Conservation (phyloP, 53 echinoderm and acorn worm genomes). For the Paracentrotus lividus region DNA sequence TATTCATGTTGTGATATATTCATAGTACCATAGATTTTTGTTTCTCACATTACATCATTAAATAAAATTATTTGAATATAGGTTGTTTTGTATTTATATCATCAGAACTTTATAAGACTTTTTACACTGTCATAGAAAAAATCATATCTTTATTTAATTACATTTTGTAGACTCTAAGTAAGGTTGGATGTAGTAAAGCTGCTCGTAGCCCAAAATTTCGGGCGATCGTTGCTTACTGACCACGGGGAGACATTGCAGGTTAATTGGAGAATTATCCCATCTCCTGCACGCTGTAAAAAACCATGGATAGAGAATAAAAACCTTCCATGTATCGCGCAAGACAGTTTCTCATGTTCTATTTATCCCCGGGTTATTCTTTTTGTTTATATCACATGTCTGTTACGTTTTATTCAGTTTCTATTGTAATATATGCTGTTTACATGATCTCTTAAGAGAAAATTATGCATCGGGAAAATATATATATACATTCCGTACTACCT, state of each 20-base stretch:
- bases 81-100: too few species aligned
- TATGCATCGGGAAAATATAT: too few species aligned
- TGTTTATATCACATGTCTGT: not conserved
- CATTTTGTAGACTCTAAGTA: not conserved
- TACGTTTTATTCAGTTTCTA: too few species aligned
- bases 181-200: not conserved
- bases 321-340: not conserved
- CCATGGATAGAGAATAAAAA: not conserved
- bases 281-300: not conserved
- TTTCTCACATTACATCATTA: too few species aligned
- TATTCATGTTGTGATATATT: too few species aligned
- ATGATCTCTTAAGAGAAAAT: too few species aligned
- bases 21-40: too few species aligned
- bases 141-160: not conserved
- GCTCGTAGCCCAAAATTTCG: not conserved
- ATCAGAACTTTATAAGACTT: too few species aligned
- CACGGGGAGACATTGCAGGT: not conserved
- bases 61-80: too few species aligned
- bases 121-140: too few species aligned
- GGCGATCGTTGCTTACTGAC: not conserved
- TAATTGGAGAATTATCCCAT: slow-evolving; percentile 1
- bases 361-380: not conserved
- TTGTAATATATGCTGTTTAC: too few species aligned
- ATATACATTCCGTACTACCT: too few species aligned
- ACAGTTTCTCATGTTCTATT: not conserved